Base-by-base conservation (phyloP, 2,113 vertebrate genomes). In the Toxotes jaculatrix region DNA sequence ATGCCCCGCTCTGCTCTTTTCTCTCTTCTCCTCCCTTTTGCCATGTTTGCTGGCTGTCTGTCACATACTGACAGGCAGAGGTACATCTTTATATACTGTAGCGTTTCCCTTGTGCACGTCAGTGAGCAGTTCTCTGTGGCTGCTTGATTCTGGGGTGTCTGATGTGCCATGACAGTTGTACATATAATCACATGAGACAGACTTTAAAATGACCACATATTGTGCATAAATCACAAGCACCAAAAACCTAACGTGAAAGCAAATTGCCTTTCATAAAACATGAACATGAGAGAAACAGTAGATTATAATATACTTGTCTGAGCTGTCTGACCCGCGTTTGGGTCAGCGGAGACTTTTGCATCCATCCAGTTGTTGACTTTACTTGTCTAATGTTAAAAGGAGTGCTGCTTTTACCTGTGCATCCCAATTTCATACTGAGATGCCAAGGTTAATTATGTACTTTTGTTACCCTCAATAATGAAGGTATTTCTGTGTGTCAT, bases 1-100 rank as follows among this genome's bases (percentile, higher is more conserved):
- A 83, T 77, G 76, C 85, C 80, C 74, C 9, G 66, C 85, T 86
- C 77, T 87, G 66, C 80, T 89, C 84, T 87, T 76, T 85, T 77
- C 83, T 82, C 71, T 80, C 70, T 12, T 70, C 61, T 82, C 42
- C 59, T 79, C 67, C 67, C 69, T 55, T 53, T 66, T 80, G 55
- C 80, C 73, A 77, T 79, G 67, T 73, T 84, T 77, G 72, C 42
- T 80, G 75, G 17, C 71, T 86, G 77, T 75, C 74, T 87, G 63
- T 91, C 87, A 88, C 59, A 1, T 59, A 31, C 31, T 89, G 89
- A 85, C 77, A 84, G 74, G 62, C 60, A 78, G 69, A 75, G 16
- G 62, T 31, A 65, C 36, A 61, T 87, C 78, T 79, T 60, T 53
- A 71, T 72, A 62, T 75, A 51, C 43, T 65, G 53, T n/a, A 27